Percentiles rank a stretch among this genome's conserved stretches.
Conservation (phyloP, 64 coral and sea anemone genomes). For the Acropora tenuis region DNA sequence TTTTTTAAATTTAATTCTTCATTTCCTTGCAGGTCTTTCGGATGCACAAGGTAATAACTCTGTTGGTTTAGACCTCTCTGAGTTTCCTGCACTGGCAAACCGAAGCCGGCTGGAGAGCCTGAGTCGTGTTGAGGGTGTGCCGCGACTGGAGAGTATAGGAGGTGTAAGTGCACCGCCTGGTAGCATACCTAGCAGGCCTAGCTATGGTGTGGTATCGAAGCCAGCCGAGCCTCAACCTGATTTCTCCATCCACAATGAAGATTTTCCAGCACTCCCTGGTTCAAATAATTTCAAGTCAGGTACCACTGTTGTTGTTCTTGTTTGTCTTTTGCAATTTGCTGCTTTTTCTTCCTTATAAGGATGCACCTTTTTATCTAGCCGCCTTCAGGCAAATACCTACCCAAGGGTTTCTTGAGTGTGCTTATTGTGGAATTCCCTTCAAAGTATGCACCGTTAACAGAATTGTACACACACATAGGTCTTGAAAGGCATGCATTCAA, state of each 20-base stretch:
- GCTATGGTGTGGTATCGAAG: slow-evolving; percentile 95
- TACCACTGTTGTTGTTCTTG: not conserved
- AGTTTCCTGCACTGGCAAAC: slow-evolving; percentile 78
- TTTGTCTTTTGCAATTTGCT: not conserved
- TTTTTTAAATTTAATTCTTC: not conserved
- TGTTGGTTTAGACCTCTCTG: slow-evolving; percentile 74
- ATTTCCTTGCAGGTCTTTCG: slow-evolving; percentile 13
- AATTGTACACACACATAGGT: too few relatives aligned
- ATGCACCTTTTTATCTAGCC: too few relatives aligned
- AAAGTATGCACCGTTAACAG: too few relatives aligned
- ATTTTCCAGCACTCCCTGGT: slow-evolving; percentile 94
- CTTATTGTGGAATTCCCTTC: too few relatives aligned
- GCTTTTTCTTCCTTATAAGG: too few relatives aligned
- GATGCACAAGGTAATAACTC: slow-evolving; percentile 36
- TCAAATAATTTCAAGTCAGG: slow-evolving; percentile 84
- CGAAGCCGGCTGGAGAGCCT: slow-evolving; percentile 48
- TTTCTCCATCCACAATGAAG: slow-evolving; percentile 95
- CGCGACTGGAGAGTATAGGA: slow-evolving; percentile 43
- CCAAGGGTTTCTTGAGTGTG: too few relatives aligned
- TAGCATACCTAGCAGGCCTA: slow-evolving; percentile 54
- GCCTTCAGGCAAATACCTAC: too few relatives aligned
- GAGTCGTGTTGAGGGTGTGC: slow-evolving; percentile 35
- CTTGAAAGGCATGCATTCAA: too few relatives aligned
- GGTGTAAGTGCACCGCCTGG: slow-evolving; percentile 52
- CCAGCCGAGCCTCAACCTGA: slow-evolving; percentile 92